A percentile compares a stretch with the other conserved stretches of the same genome.
Conservation (phyloP, 2,113 vertebrate species). For the Microcebus lehilahytsara region DNA sequence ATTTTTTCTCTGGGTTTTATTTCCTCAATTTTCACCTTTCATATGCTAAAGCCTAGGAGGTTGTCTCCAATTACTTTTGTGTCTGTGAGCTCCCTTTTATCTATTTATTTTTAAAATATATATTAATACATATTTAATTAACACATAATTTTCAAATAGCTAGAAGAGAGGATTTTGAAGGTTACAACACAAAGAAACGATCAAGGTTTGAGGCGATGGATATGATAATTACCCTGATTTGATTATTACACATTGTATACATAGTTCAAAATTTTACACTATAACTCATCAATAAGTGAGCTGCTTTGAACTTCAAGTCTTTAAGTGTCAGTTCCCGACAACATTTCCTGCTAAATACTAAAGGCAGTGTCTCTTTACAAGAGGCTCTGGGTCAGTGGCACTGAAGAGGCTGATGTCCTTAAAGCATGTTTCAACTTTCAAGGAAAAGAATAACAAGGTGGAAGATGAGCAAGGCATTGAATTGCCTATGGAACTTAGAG, state of each 20-base stretch:
- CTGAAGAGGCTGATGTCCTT: neutral
- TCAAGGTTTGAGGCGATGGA: neutral
- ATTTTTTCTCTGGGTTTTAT: neutral
- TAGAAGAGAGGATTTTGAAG: neutral
- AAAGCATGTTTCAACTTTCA: neutral
- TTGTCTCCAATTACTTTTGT: slow-evolving; percentile 43
- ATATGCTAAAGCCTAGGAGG: slow-evolving; percentile 15
- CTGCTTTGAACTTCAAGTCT: slow-evolving; percentile 21
- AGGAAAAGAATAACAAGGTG: neutral
- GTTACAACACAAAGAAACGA: neutral
- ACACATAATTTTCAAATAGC: neutral
- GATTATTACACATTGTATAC: neutral
- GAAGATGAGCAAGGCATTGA: neutral
- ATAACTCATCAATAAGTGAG: neutral
- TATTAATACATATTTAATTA: neutral
- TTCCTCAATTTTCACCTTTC: slow-evolving; percentile 22
- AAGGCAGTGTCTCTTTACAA: neutral
- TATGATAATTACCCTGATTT: neutral
- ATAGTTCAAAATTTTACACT: neutral
- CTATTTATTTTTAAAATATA: neutral
- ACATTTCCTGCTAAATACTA: neutral
- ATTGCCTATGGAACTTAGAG: neutral
- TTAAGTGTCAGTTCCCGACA: neutral
- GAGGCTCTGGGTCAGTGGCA: neutral
- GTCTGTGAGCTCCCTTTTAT: neutral